phyloP scores from a whole-genome alignment of 2,797 vertebrate species.

The Australoheros facetus region DNA sequence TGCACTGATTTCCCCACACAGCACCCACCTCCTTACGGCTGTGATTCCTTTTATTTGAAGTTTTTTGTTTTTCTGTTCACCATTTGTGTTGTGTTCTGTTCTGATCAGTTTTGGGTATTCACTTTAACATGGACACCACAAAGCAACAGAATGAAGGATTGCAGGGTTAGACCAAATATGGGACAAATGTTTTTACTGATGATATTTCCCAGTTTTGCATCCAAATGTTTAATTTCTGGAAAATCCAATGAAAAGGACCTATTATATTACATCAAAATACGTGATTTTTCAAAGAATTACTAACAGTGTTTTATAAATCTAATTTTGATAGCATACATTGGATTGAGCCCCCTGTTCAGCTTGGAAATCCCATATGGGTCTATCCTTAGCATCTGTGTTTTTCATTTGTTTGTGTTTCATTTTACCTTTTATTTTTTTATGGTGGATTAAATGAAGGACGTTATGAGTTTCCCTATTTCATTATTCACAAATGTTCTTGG shows the following conservation, averaged over 20 bases:
- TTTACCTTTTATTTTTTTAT: conserved; percentile 23
- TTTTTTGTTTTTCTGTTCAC: conserved; percentile 51
- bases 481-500: conserved; percentile 35
- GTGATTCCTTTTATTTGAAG: conserved; percentile 32
- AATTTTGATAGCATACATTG: conserved; percentile 1
- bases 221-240: conserved; percentile 18
- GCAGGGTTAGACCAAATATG: conserved; percentile 64
- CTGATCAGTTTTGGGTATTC: conserved; percentile 41
- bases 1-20: conserved; percentile 67
- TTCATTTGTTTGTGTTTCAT: conserved; percentile 52
- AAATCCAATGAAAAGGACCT: conserved; percentile 10
- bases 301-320: neutral
- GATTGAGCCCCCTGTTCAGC: neutral
- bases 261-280: neutral
- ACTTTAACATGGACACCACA: conserved; percentile 55
- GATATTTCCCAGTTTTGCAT: neutral
- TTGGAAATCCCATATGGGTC: conserved; percentile 53
- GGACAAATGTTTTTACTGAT: conserved; percentile 25
- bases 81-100: conserved; percentile 56
- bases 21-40: conserved; percentile 39
- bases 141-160: conserved; percentile 60
- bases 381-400: conserved; percentile 51
- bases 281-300: neutral
- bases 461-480: conserved; percentile 12
- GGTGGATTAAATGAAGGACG: conserved; percentile 31